A percentile compares a stretch with the other conserved stretches of the same genome.
phyloP scores from a whole-genome alignment of 2,797 vertebrate species.

The Florisuga fusca region DNA sequence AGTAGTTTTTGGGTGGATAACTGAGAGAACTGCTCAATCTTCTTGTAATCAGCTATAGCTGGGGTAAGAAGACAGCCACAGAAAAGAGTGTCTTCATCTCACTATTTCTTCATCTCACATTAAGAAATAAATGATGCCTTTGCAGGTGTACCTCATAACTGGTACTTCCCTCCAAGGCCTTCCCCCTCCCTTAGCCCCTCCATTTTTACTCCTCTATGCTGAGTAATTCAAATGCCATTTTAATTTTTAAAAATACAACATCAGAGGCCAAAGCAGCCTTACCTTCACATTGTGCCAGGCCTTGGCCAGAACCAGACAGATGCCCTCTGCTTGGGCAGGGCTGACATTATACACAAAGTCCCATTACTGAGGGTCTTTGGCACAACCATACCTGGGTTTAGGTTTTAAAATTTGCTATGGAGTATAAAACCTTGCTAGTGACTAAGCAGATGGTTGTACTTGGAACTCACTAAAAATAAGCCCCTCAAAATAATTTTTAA shows the following conservation, averaged over 20 bases:
- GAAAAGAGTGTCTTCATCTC: background rate
- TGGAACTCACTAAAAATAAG: background rate
- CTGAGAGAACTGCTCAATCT: background rate
- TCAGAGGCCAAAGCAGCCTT: background rate
- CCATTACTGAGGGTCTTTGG: rapidly evolving
- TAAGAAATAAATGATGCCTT: background rate
- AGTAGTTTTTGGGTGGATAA: background rate
- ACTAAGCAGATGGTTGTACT: background rate
- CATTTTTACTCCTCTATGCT: background rate
- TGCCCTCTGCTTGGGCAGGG: background rate
- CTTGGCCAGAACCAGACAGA: background rate
- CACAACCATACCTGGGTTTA: background rate
- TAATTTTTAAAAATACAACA: background rate
- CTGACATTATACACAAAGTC: background rate
- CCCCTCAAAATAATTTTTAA: background rate
- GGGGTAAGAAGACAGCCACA: background rate
- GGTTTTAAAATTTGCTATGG: background rate
- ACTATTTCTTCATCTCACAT: background rate
- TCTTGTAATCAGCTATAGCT: background rate
- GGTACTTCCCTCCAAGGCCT: background rate
- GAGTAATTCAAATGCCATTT: background rate
- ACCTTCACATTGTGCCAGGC: background rate
- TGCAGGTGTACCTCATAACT: background rate
- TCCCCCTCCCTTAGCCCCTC: background rate
- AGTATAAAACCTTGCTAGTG: background rate